Conservation (phyloP, 2,888 invertebrate genomes). For the Sarcophaga subvicina region DNA sequence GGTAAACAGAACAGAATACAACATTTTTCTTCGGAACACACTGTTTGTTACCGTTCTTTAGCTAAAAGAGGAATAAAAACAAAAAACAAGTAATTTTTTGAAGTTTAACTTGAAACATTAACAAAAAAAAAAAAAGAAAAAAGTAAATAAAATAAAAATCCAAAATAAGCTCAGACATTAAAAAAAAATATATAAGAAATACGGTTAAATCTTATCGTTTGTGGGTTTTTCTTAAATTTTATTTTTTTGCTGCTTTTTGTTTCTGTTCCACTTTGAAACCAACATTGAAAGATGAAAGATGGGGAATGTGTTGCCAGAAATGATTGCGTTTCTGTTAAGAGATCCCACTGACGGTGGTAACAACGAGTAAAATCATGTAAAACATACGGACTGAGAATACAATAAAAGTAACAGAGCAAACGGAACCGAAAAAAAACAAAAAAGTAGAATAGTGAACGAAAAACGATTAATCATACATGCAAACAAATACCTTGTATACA, state of each 20-base stretch:
- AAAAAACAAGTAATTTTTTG: not conserved
- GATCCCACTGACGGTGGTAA: not conserved
- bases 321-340: not conserved
- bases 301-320: constrained; percentile 27
- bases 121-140: constrained; percentile 52
- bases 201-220: constrained; percentile 42
- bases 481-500: not conserved
- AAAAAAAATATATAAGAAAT: not conserved
- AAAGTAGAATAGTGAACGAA: constrained; percentile 1
- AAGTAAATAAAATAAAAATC: constrained; percentile 47
- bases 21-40: constrained; percentile 29
- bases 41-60: constrained; percentile 65
- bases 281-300: constrained; percentile 20
- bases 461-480: constrained; percentile 23
- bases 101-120: constrained; percentile 3
- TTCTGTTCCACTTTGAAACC: not conserved
- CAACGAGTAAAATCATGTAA: constrained; percentile 1
- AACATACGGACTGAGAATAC: not conserved
- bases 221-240: not conserved
- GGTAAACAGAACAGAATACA: constrained; percentile 24
- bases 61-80: constrained; percentile 71
- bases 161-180: constrained; percentile 19
- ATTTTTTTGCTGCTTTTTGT: not conserved
- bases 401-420: constrained; percentile 17
- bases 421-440: not conserved